Evolutionary conservation across 2,888 invertebrate species (phyloP), one percentile per base, ranked within the genome.

Genomic region (Drosophila anomalata): DNA sequence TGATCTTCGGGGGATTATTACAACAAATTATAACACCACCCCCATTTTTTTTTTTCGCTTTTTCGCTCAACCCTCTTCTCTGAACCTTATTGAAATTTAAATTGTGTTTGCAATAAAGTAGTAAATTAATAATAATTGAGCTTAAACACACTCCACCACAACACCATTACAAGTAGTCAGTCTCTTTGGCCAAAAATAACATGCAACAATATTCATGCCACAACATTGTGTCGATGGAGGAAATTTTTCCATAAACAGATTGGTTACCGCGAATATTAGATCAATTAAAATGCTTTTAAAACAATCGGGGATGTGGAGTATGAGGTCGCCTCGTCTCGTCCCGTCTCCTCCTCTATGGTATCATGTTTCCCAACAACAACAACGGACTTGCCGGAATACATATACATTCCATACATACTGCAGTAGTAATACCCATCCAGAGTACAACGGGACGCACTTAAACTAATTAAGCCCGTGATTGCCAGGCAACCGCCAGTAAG

Each of bases 381-480:
- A 17, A 14, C 9, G 9, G 17, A 6, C 14, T 14, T 14, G 41
- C 17, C 17, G 9, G 8, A 41, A 41, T 41, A 8, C 7, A 5
- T n/a, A 11, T 41, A 14, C 26, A 33, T 33, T 12, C 5, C 4
- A 22, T n/a, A 54, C 14, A 14, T 6, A 14, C 11, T 24, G 29
- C 33, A 52, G 26, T 51, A 66, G 33, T 65, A 36, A 36, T 36
- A 36, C 41, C 41, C 41, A 20, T 20, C 41, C 41, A 42, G 36
- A 7, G 33, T n/a, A 24, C 67, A 54, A 66, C 29, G 39, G 46
- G 72, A 61, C 72, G 72, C 77, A 82, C 79, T 79, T 79, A 71
- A 75, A 79, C 86, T 82, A 85, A 85, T 79, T 79, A 85, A 76
- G 61, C 59, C 66, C 50, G 29, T 51, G 70, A 76, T 63, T 71